phyloP scores from a whole-genome alignment of 2,888 invertebrate species.

The Baronia brevicornis region DNA sequence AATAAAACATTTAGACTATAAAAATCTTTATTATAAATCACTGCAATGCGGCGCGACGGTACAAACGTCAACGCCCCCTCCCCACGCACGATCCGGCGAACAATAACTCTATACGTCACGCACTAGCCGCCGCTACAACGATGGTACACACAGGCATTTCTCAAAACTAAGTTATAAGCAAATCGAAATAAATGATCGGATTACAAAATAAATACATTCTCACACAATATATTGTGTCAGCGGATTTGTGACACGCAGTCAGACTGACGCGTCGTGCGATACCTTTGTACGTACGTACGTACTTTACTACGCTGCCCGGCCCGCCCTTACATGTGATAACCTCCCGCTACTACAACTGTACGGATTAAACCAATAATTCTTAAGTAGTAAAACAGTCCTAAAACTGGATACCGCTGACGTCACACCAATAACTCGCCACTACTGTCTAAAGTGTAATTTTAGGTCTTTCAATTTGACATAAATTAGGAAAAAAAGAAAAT shows the following conservation, averaged over 20 bases:
- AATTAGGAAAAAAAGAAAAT: too few relatives aligned
- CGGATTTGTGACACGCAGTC: slow-evolving; percentile 7
- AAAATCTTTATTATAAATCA: slow-evolving; percentile 72
- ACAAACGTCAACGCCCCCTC: slow-evolving; percentile 38
- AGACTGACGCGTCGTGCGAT: slow-evolving; percentile 1
- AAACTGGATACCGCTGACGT: slow-evolving; percentile 3
- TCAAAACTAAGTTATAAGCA: slow-evolving; percentile 55
- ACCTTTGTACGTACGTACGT: too few relatives aligned
- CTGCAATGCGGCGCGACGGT: too few relatives aligned
- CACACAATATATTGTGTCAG: slow-evolving; percentile 28
- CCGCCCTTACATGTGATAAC: too few relatives aligned
- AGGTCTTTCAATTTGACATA: too few relatives aligned
- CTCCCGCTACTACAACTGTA: too few relatives aligned
- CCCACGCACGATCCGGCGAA: slow-evolving; percentile 49
- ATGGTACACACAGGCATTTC: slow-evolving; percentile 46
- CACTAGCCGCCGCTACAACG: slow-evolving; percentile 32
- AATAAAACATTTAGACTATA: slow-evolving; percentile 57
- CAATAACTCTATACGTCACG: slow-evolving; percentile 42
- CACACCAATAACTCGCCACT: too few relatives aligned
- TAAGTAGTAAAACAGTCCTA: slow-evolving; percentile 14
- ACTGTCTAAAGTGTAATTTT: too few relatives aligned
- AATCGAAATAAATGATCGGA: slow-evolving; percentile 55
- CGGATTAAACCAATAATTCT: slow-evolving; percentile 16
- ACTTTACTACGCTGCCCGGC: too few relatives aligned
- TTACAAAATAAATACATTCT: slow-evolving; percentile 64